Conservation (phyloP, 37 sponge, comb jelly and placozoan species). For the Axinella damicornis region DNA sequence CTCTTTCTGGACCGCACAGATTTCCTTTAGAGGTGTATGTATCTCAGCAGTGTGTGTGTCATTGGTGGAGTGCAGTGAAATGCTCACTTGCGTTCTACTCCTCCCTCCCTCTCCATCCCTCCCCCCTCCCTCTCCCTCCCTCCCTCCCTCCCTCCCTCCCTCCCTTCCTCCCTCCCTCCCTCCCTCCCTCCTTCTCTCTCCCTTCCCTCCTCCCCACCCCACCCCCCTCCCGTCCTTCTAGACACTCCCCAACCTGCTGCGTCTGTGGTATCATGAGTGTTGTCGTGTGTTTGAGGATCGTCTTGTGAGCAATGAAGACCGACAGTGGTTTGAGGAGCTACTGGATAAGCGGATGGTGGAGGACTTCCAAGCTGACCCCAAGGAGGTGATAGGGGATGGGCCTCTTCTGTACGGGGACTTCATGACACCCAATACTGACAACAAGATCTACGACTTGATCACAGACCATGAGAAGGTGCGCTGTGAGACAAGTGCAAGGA, state of each 20-base stretch:
- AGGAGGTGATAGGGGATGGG: conserved; percentile 61
- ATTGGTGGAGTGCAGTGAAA: no score
- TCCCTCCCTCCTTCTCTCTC: neutral
- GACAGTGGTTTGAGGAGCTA: conserved; percentile 91
- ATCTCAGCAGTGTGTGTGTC: no score
- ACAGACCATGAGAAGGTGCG: conserved; percentile 83
- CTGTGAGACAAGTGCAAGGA: no score
- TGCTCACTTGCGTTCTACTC: neutral
- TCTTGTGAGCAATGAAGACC: conserved; percentile 92
- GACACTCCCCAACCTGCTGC: conserved; percentile 45
- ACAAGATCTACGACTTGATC: conserved; percentile 87
- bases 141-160: neutral
- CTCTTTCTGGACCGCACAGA: no score
- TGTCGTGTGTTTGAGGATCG: conserved; percentile 97
- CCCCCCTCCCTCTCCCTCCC: neutral
- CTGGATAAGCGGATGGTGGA: conserved; percentile 55
- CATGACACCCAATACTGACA: conserved; percentile 84
- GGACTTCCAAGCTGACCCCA: conserved; percentile 63
- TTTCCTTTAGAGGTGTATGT: no score
- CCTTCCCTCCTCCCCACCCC: neutral
- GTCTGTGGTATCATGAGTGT: conserved; percentile 97
- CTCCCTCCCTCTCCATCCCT: neutral
- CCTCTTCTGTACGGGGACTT: conserved; percentile 96
- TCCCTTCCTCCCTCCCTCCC: no score
- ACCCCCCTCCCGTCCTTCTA: neutral